Percentiles rank a stretch among this genome's conserved stretches.
phyloP scores from a whole-genome alignment of 2,888 invertebrate genomes.

The Drosophila cognata region DNA sequence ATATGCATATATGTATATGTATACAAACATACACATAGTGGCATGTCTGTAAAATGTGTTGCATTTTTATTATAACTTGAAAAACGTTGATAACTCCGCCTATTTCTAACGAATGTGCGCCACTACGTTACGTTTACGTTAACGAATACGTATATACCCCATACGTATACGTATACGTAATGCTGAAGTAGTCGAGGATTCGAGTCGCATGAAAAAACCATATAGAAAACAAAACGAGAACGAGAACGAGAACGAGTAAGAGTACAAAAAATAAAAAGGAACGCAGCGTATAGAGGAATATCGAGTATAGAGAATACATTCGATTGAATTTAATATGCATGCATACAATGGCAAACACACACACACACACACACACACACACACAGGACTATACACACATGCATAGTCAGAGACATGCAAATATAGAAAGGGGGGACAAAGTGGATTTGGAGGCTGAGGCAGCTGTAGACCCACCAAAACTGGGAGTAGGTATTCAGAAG shows the following conservation, averaged over 20 bases:
- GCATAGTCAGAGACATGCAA: conserved; percentile 26
- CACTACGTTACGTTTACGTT: conserved; percentile 59
- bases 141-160: conserved; percentile 41
- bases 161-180: conserved; percentile 59
- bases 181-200: conserved; percentile 47
- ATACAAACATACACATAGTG: conserved; percentile 27
- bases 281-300: conserved; percentile 45
- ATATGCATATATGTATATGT: conserved; percentile 34
- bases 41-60: conserved; percentile 81
- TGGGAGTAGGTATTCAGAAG: conserved; percentile 23
- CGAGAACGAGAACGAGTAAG: conserved; percentile 1
- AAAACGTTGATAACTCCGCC: conserved; percentile 84
- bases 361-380: conserved; percentile 41
- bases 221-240: conserved; percentile 15
- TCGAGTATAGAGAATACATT: conserved; percentile 80
- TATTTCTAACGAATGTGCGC: conserved; percentile 80
- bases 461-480: conserved; percentile 1
- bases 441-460: conserved; percentile 20
- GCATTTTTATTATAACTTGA: conserved; percentile 84
- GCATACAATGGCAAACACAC: conserved; percentile 74
- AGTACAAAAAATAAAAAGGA: not conserved
- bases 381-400: not conserved
- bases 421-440: conserved; percentile 16
- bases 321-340: conserved; percentile 84
- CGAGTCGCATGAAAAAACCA: conserved; percentile 24